Base-by-base conservation (phyloP, 2,113 vertebrate species). In the Galeopterus variegatus region DNA sequence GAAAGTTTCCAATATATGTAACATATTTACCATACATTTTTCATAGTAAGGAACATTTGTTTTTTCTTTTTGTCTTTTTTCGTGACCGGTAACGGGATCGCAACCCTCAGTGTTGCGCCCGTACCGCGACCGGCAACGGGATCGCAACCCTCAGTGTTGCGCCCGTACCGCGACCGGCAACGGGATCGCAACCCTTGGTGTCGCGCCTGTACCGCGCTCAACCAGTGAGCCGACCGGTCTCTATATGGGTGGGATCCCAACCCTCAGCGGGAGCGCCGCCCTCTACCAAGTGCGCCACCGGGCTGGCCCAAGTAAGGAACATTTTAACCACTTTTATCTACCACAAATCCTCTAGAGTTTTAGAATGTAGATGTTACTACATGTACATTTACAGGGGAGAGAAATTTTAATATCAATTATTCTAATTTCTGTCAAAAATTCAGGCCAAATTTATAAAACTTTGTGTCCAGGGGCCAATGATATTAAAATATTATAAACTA, bases 371-470 rank as follows among this genome's bases (percentile, higher is more conserved):
- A 56, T 31, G 36, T 80, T 94, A 90, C 31, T 82, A 88, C 41
- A 83, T 65, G 93, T 75, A 90, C 9, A 83, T 65, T 94, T 75
- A 90, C 9, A 86, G 13, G 50, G 41, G 11, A 67, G 73, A 60
- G 4, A 84, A 10, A n/a, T 28, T 77, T 70, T 62, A 33, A 93
- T 67, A 91, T 56, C 12, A 52, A 19, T 69, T 36, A 88, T 62
- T 87, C 19, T 56, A 92, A 92, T 76, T 79, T 95, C 31, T 62
- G 90, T 92, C 48, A 90, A 75, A 75, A 96, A 95, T 81, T 81
- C 24, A 96, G 33, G n/a, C 1, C n/a, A 75, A 65, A 72, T 36
- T 95, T n/a, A 89, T 67, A 54, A 88, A 75, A 86, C 62, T 14
- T 2, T 82, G 24, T 41, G 18, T 75, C 45, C n/a, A 73, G n/a